phyloP scores from a whole-genome alignment of 2,113 vertebrate species.

The Sebastes fasciatus region DNA sequence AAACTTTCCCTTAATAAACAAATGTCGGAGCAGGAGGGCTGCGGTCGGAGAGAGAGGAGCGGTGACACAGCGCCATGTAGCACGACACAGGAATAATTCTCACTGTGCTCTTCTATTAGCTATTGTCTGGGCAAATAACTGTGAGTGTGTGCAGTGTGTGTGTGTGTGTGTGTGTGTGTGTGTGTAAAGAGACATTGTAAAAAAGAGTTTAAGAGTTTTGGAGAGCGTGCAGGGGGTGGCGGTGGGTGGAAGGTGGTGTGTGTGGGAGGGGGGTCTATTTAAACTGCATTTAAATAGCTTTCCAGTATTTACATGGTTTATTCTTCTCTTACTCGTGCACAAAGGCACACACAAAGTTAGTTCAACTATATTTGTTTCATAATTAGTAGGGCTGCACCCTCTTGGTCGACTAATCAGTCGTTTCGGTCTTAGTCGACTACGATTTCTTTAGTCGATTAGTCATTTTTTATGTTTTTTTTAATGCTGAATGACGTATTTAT shows the following conservation, averaged over 20 bases:
- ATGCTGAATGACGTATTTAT: too few relatives aligned
- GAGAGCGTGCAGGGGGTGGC: conserved; percentile 51
- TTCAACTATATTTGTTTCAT: neutral
- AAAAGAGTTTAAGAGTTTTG: conserved; percentile 64
- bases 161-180: conserved; percentile 32
- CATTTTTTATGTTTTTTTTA: too few relatives aligned
- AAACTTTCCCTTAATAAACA: conserved; percentile 69
- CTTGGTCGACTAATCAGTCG: too few relatives aligned
- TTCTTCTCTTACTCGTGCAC: conserved; percentile 3
- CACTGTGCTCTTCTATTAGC: conserved; percentile 60
- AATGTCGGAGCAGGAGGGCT: conserved; percentile 56
- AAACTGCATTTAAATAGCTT: conserved; percentile 52
- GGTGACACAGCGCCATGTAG: conserved; percentile 62
- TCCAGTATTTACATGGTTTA: conserved; percentile 27
- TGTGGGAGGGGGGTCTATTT: conserved; percentile 26
- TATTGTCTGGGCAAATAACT: conserved; percentile 72
- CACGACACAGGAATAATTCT: conserved; percentile 62
- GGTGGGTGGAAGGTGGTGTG: conserved; percentile 48
- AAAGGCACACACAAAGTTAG: neutral
- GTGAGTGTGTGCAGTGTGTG: conserved; percentile 53
- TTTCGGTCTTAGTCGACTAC: too few relatives aligned
- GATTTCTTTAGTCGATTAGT: too few relatives aligned
- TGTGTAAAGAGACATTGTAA: conserved; percentile 60
- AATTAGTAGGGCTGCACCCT: too few relatives aligned
- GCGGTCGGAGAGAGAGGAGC: conserved; percentile 39